Percentiles rank a stretch among this genome's conserved stretches.
These are phyloP conservation scores for Acanthosepion esculentum DNA, from an alignment of 2,888 invertebrate species.

Conservation along the genomic window DNA sequence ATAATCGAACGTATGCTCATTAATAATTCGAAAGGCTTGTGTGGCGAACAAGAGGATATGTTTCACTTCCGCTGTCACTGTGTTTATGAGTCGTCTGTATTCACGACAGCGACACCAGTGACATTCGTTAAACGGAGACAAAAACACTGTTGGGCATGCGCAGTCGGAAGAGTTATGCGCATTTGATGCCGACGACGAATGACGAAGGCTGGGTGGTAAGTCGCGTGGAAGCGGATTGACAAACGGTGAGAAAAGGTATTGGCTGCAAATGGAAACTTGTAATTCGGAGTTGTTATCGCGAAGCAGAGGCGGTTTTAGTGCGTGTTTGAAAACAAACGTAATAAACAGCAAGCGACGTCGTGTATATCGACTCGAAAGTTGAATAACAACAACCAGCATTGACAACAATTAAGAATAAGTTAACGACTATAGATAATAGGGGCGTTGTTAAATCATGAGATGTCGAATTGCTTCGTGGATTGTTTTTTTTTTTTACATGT, in stretches of 20 bases:
- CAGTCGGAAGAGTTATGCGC: background rate
- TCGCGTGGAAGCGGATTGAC: too few species aligned
- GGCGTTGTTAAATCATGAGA: background rate
- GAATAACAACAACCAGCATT: background rate
- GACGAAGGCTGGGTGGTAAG: too few species aligned
- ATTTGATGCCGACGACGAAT: background rate
- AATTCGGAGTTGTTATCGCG: background rate
- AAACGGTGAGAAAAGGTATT: background rate
- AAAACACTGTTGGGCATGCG: conserved; percentile 33
- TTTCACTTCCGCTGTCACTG: background rate
- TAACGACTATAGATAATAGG: background rate
- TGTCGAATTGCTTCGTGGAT: background rate
- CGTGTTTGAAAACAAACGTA: background rate
- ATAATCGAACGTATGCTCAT: background rate
- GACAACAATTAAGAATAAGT: background rate
- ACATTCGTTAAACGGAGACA: conserved; percentile 12
- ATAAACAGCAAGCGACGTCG: too few species aligned
- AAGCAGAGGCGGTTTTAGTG: background rate
- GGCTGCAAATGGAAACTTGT: background rate
- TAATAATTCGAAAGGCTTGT: background rate
- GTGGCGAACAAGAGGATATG: background rate
- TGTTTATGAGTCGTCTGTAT: background rate
- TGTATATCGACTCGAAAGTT: background rate
- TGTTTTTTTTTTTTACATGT: background rate
- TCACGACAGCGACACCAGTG: background rate